Percentiles rank a stretch among this genome's conserved stretches.
Evolutionary conservation across 2,113 vertebrate genomes (phyloP).

Genomic region (Brachionichthys hirsutus): DNA sequence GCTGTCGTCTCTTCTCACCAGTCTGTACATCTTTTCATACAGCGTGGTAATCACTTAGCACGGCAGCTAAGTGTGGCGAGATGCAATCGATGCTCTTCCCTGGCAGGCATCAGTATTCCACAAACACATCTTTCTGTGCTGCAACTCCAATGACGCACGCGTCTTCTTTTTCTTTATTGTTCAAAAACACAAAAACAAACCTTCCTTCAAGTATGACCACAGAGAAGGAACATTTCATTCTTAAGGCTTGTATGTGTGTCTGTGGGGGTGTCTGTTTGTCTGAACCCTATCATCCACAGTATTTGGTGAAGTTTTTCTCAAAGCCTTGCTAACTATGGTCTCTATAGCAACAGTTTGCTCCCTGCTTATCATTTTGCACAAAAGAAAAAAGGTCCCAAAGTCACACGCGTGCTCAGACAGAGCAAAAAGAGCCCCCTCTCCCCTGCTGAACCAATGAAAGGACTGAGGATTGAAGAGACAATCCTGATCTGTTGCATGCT

Average conservation of each 20-base stretch:
- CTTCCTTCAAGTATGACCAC: conserved; percentile 1
- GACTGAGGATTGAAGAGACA: conserved; percentile 29
- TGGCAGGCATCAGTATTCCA: conserved; percentile 13
- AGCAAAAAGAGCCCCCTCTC: conserved; percentile 36
- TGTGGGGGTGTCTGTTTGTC: conserved; percentile 37
- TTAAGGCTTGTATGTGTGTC: conserved; percentile 3
- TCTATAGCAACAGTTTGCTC: conserved; percentile 74
- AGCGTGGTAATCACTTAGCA: conserved; percentile 5
- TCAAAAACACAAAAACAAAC: conserved; percentile 12
- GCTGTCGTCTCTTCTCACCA: conserved; percentile 1
- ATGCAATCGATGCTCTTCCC: conserved; percentile 13
- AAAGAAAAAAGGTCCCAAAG: conserved; percentile 61
- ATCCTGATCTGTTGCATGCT: conserved; percentile 36
- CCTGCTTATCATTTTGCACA: conserved; percentile 61
- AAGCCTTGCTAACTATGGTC: conserved; percentile 66
- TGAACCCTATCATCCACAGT: conserved; percentile 43
- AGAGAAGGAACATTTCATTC: conserved; percentile 33
- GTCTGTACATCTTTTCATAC: conserved; percentile 15
- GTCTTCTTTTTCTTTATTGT: conserved; percentile 9
- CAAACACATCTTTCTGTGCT: conserved; percentile 15
- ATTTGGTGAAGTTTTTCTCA: conserved; percentile 56
- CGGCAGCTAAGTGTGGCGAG: conserved; percentile 5
- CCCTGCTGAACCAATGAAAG: conserved; percentile 46
- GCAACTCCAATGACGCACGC: conserved; percentile 19
- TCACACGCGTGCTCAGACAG: conserved; percentile 42